These are phyloP conservation scores for Xerus rutilus DNA, from an alignment of 2,797 vertebrate genomes.

Conservation along the genomic window DNA sequence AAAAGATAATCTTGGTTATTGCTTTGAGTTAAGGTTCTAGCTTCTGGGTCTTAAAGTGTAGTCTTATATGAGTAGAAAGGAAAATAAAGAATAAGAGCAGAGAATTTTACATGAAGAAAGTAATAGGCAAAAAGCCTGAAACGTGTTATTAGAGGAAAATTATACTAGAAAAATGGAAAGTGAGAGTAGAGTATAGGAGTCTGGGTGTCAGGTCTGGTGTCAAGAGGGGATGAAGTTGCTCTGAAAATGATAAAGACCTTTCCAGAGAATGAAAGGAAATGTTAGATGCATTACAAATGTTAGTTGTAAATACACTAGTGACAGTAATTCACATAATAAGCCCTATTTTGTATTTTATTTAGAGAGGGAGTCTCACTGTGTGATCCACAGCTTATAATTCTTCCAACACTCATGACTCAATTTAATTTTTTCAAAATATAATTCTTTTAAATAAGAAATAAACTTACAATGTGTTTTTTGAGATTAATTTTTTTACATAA, in stretches of 20 bases:
- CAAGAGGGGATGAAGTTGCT: accelerated
- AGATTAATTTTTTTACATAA: neutral
- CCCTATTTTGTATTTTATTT: too few species aligned
- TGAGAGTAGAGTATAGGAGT: accelerated
- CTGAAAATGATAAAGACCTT: neutral
- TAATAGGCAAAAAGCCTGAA: neutral
- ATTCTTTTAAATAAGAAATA: neutral
- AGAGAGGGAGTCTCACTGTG: too few species aligned
- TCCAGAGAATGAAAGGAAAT: neutral
- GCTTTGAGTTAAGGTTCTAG: neutral
- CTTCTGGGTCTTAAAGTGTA: neutral
- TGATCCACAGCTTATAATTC: neutral
- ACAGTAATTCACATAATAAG: neutral
- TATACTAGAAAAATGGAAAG: neutral
- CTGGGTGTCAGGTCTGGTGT: neutral
- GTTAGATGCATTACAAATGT: neutral
- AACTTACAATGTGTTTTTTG: neutral
- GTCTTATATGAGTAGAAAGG: neutral
- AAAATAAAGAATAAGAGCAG: neutral
- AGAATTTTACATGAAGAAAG: neutral
- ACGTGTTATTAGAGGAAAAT: neutral
- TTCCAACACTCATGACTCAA: neutral
- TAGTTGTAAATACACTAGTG: neutral
- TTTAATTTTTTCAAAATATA: neutral
- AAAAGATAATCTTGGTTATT: neutral